Percentiles rank a stretch among this genome's conserved stretches.
Conservation (phyloP, 2,797 vertebrate species). For the Acrossocheilus fasciatus region DNA sequence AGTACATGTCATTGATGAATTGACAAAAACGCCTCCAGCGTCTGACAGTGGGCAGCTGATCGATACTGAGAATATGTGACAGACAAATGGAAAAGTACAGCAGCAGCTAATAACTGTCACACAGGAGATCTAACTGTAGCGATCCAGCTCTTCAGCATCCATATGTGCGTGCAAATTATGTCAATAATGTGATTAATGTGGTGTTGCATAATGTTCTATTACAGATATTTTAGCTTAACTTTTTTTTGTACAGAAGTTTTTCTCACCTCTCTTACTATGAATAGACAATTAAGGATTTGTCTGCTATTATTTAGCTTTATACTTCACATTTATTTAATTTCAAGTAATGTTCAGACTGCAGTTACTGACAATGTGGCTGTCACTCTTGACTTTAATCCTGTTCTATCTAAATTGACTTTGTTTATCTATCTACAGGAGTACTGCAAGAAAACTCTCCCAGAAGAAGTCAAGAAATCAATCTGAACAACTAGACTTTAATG, state of each 20-base stretch:
- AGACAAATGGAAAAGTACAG: constrained; percentile 51
- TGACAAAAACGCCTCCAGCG: constrained; percentile 41
- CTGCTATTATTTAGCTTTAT: neutral
- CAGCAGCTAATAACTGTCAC: constrained; percentile 57
- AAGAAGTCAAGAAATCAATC: neutral
- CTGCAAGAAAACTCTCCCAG: neutral
- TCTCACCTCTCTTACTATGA: neutral
- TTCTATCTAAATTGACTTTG: neutral
- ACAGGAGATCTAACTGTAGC: constrained; percentile 8
- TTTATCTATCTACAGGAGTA: neutral
- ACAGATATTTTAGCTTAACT: neutral
- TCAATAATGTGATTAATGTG: neutral
- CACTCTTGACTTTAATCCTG: neutral
- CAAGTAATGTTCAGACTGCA: neutral
- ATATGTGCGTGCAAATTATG: neutral
- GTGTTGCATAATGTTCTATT: neutral
- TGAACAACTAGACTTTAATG: neutral
- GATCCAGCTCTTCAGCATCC: neutral
- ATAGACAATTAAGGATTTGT: neutral
- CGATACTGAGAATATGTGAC: constrained; percentile 56
- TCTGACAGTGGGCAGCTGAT: constrained; percentile 24
- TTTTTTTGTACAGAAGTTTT: neutral
- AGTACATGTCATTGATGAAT: constrained; percentile 41
- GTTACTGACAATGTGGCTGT: neutral
- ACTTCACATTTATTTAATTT: neutral